Percentiles rank a stretch among this genome's conserved stretches.
These are phyloP conservation scores for Drosophila persimilis DNA, from an alignment of 1,140 invertebrate genomes.

Conservation along the genomic window DNA sequence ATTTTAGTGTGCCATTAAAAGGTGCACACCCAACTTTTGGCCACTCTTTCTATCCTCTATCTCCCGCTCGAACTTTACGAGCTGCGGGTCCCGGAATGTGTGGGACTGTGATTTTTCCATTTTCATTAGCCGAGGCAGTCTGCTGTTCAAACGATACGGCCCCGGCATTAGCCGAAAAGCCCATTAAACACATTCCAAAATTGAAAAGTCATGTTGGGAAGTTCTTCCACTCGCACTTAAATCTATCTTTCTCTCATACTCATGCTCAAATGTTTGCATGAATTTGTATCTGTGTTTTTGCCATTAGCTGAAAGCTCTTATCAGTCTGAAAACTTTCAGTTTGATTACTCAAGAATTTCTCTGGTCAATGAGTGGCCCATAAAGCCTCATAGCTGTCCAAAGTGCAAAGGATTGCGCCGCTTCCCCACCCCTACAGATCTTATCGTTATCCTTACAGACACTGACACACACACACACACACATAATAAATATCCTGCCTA, in stretches of 20 bases:
- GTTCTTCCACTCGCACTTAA: background rate
- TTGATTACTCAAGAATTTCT: conserved; percentile 64
- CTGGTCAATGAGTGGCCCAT: conserved; percentile 48
- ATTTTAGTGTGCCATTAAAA: conserved; percentile 45
- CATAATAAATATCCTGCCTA: conserved; percentile 15
- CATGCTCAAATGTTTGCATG: conserved; percentile 63
- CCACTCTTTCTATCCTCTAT: too few species aligned
- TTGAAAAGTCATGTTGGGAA: conserved; percentile 72
- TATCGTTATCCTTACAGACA: conserved; percentile 9
- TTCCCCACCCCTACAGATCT: background rate
- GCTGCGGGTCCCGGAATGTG: background rate
- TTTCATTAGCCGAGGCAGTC: conserved; percentile 39
- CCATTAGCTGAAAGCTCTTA: conserved; percentile 63
- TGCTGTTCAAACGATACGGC: conserved; percentile 33
- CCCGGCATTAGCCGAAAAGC: conserved; percentile 29
- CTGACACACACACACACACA: conserved; percentile 13
- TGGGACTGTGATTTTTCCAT: background rate
- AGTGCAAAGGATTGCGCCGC: conserved; percentile 30
- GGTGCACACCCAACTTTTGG: conserved; percentile 14
- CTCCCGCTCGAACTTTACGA: background rate
- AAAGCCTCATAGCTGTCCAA: conserved; percentile 49
- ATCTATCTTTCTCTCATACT: background rate
- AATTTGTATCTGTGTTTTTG: conserved; percentile 73
- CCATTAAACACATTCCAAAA: conserved; percentile 73
- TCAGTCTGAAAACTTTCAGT: conserved; percentile 56